A percentile compares a stretch with the other conserved stretches of the same genome.
phyloP scores from a whole-genome alignment of 2,113 vertebrate genomes.

The Rhinogobius similis region DNA sequence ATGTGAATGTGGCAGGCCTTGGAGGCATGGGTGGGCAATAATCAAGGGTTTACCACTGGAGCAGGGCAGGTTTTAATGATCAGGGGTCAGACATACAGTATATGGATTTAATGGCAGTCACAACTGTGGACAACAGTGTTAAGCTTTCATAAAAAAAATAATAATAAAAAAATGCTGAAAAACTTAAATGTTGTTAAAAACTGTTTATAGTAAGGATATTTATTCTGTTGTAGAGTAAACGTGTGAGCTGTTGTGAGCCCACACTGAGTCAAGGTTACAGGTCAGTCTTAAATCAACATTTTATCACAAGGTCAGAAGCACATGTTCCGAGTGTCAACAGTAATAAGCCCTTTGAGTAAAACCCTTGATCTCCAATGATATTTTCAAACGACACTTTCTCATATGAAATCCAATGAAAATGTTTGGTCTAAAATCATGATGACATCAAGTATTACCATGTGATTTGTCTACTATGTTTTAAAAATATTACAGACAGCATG shows the following conservation, averaged over 20 bases:
- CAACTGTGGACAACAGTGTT: conserved; percentile 48
- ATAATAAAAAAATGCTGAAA: conserved; percentile 52
- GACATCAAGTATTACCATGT: conserved; percentile 40
- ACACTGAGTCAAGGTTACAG: conserved; percentile 34
- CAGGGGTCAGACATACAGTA: conserved; percentile 70
- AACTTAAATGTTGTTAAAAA: conserved; percentile 62
- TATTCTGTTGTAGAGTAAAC: conserved; percentile 2
- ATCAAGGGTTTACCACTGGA: conserved; percentile 50
- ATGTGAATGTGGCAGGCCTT: conserved; percentile 30
- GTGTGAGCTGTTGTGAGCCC: conserved; percentile 15
- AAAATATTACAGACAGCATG: conserved; percentile 65
- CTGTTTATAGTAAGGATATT: conserved; percentile 51
- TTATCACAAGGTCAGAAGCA: conserved; percentile 33
- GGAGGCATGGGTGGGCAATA: conserved; percentile 41
- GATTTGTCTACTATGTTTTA: conserved; percentile 60
- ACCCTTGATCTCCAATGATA: conserved; percentile 33
- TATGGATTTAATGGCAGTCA: conserved; percentile 66
- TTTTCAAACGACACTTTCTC: conserved; percentile 54
- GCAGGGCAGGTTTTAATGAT: conserved; percentile 59
- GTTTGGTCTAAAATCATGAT: neutral
- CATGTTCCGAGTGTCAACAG: conserved; percentile 30
- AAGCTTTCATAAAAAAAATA: conserved; percentile 65
- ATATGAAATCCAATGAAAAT: conserved; percentile 3
- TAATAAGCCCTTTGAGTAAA: conserved; percentile 43
- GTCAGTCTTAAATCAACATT: conserved; percentile 37